Evolutionary conservation across 2,888 invertebrate species (phyloP).

Genomic region (Meteorus colon): DNA sequence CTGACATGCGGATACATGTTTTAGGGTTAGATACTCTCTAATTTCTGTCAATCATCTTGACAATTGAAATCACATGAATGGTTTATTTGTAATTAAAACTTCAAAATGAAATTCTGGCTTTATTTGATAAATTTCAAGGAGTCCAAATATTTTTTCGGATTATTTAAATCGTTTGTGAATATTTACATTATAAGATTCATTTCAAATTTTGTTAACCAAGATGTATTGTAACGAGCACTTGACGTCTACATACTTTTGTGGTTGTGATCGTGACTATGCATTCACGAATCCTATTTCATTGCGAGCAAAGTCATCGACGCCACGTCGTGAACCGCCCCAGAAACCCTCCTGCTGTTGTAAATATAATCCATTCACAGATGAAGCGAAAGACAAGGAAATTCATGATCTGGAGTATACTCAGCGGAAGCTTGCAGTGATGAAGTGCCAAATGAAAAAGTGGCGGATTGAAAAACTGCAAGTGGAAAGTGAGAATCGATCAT

Average conservation of each 20-base stretch:
- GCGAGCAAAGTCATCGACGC: neutral
- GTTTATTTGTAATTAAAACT: neutral
- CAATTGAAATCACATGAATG: slow-evolving; percentile 16
- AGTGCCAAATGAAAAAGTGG: slow-evolving; percentile 69
- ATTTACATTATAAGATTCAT: neutral
- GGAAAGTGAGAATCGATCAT: slow-evolving; percentile 65
- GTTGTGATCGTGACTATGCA: slow-evolving; percentile 15
- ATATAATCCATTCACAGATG: slow-evolving; percentile 63
- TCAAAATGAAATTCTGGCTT: slow-evolving; percentile 9
- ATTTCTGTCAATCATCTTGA: slow-evolving; percentile 11
- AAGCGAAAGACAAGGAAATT: slow-evolving; percentile 61
- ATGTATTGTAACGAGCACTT: slow-evolving; percentile 29
- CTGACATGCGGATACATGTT: neutral
- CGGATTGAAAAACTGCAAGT: slow-evolving; percentile 64
- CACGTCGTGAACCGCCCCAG: slow-evolving; percentile 51
- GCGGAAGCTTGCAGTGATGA: slow-evolving; percentile 66
- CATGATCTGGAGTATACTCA: slow-evolving; percentile 63
- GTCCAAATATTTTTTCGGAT: neutral
- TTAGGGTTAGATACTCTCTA: neutral
- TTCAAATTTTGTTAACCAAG: neutral
- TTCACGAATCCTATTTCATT: slow-evolving; percentile 9
- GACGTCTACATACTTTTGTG: slow-evolving; percentile 27
- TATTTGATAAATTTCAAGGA: neutral
- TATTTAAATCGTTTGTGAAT: neutral
- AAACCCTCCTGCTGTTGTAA: slow-evolving; percentile 63